Percentiles rank a stretch among this genome's conserved stretches.
These are phyloP conservation scores for Crocodylus rhombifer DNA, from an alignment of 2,797 vertebrate species.

Conservation along the genomic window DNA sequence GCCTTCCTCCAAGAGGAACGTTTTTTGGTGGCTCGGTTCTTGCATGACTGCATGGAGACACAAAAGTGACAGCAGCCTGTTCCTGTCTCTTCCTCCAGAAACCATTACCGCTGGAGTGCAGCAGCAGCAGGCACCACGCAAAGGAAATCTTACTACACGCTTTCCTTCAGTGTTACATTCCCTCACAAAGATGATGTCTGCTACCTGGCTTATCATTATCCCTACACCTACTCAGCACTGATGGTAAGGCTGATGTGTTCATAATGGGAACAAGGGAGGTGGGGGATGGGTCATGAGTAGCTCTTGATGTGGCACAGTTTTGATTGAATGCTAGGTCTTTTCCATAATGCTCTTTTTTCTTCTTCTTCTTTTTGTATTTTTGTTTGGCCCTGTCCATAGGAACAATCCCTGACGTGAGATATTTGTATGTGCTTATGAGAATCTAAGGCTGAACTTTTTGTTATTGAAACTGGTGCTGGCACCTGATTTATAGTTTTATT, in stretches of 20 bases:
- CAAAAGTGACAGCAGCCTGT: neutral
- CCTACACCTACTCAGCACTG: constrained; percentile 91
- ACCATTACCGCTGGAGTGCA: constrained; percentile 82
- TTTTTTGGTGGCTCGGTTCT: neutral
- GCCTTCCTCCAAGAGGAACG: neutral
- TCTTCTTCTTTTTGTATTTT: neutral
- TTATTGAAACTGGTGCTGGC: too few relatives aligned
- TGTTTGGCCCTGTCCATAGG: too few relatives aligned
- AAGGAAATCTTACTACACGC: constrained; percentile 85
- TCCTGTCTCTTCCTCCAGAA: constrained; percentile 79
- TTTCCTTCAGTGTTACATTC: constrained; percentile 90
- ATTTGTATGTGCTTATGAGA: too few relatives aligned
- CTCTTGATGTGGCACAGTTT: neutral
- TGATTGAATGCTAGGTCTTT: neutral
- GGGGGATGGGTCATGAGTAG: neutral
- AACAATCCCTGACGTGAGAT: too few relatives aligned
- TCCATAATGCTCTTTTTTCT: neutral
- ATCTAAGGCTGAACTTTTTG: too few relatives aligned
- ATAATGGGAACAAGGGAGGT: neutral
- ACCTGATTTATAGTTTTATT: too few relatives aligned
- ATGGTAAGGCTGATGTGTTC: constrained; percentile 82
- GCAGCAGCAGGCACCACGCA: constrained; percentile 26
- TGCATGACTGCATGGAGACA: neutral
- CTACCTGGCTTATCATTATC: constrained; percentile 95
- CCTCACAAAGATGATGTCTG: constrained; percentile 90